Evolutionary conservation across 2,797 vertebrate genomes (phyloP), one percentile per base, ranked within the genome.

Genomic region (Falco biarmicus): DNA sequence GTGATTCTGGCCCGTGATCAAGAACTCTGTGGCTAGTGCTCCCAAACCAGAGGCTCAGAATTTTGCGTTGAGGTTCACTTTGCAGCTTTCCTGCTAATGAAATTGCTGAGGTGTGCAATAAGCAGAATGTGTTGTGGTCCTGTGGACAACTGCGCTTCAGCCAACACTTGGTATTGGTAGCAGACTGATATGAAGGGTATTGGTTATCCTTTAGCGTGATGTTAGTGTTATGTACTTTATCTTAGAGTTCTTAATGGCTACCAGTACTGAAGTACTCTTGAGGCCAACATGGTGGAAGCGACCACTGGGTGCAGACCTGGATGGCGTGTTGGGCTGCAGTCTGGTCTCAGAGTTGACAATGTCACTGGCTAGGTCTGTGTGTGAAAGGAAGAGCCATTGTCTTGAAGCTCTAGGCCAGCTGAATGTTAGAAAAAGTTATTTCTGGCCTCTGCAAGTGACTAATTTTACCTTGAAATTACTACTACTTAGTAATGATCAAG

Each of bases 281-380:
- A 57, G 69, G n/a, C 20, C 50, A n/a, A 4, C 19, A 2, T 43
- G 13, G 19, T 63, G 26, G 29, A 57, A 15, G 43, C 31, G 64
- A 68, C 25, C 16, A 11, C 22, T 19, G 29, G 59, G 14, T 57
- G 47, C 59, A 76, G 48, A 22, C 48, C 25, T 15, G 60, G 39
- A 13, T 2, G 9, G 7, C n/a, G 31, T 48, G 31, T 17, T 59
- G 61, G n/a, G 31, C 66, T 0, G 0, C n/a, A 48, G 31, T 84
- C 50, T 41, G 14, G 34, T 64, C 43, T 34, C 31, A 18, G 26
- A 43, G 43, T 19, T 57, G 79, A 66, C 57, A 65, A 63, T 8
- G 7, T 47, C 26, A 11, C 59, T 71, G 59, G 9, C 64, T 70
- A 47, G 26, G 16, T 66, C 70, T 68, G 19, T 31, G 28, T 60